phyloP scores from a whole-genome alignment of 1,140 invertebrate species.

The Drosophila pseudoananassae region DNA sequence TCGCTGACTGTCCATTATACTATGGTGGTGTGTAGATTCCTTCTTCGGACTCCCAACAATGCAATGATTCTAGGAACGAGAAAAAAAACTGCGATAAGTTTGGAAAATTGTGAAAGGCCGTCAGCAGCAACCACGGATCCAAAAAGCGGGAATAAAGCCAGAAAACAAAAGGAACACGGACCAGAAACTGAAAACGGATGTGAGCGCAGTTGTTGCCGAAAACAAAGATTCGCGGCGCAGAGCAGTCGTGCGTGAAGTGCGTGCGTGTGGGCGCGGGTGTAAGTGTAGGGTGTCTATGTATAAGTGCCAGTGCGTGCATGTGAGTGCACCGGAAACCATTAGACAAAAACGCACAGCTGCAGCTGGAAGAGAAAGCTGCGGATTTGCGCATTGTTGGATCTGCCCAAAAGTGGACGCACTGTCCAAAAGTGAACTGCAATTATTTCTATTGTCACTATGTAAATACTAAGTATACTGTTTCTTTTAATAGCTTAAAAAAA shows the following conservation, averaged over 20 bases:
- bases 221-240: conserved; percentile 80
- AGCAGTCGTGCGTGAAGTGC: conserved; percentile 74
- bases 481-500: background rate
- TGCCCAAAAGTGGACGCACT: conserved; percentile 73
- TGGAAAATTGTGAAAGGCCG: conserved; percentile 70
- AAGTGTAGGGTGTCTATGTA: conserved; percentile 9
- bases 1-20: conserved; percentile 62
- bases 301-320: conserved; percentile 15
- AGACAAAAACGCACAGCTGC: conserved; percentile 78
- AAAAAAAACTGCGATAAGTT: conserved; percentile 69
- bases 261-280: conserved; percentile 36
- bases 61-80: conserved; percentile 18
- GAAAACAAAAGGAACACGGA: conserved; percentile 21
- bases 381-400: conserved; percentile 77
- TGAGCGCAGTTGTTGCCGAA: conserved; percentile 73
- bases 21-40: conserved; percentile 22
- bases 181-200: conserved; percentile 60
- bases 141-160: conserved; percentile 15
- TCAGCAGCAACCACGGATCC: conserved; percentile 38
- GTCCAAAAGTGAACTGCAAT: conserved; percentile 21
- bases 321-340: conserved; percentile 73
- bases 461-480: conserved; percentile 17
- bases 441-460: conserved; percentile 11
- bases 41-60: conserved; percentile 39
- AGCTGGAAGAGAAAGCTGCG: conserved; percentile 36